Evolutionary conservation across 2,797 vertebrate genomes (phyloP), one percentile per base, ranked within the genome.

Genomic region (Syndactyla subalaris): DNA sequence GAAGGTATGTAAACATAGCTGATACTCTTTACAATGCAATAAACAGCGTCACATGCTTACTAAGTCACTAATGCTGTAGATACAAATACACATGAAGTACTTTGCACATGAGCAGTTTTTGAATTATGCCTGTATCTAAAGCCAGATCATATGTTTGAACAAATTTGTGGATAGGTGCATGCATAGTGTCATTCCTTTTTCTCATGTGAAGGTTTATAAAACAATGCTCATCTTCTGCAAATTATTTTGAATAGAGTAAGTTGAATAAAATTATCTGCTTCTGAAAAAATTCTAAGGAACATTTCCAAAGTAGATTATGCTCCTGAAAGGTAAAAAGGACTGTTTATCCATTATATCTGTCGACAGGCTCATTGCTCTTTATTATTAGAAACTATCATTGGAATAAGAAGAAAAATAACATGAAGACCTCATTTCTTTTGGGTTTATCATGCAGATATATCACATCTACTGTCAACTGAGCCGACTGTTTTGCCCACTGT

Each of bases 1-100:
- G 99, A 99, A 95, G 99, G 99, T 99, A 98, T 30, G 95, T 81
- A 67, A 91, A 52, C 21, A 24, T 21, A 68, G 34, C 65, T 75
- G 76, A 27, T 91, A 45, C 19, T 68, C 45, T 74, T 81, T 61
- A 68, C 9, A 15, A 58, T n/a, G 24, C 24, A 55, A 23, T 55
- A 62, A 79, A 66, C n/a, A 91, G 8, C 21, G 39, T 92, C 38
- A 92, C 21, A 26, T 22, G 27, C 24, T 85, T 88, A 52, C 12
- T 38, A 55, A 88, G n/a, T 76, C 15, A 36, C 8, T 49, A 32
- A 34, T 62, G 29, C 15, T 80, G 41, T 27, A 70, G 41, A 24
- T 77, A 43, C 17, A 86, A 73, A 49, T 51, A 15, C 23, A 66
- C 4, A 16, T 32, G 9, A 61, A 54, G 18, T 67, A 74, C 46